Percentiles rank a stretch among this genome's conserved stretches.
Conservation (phyloP, 1,140 invertebrate genomes). For the Dryas iulia region DNA sequence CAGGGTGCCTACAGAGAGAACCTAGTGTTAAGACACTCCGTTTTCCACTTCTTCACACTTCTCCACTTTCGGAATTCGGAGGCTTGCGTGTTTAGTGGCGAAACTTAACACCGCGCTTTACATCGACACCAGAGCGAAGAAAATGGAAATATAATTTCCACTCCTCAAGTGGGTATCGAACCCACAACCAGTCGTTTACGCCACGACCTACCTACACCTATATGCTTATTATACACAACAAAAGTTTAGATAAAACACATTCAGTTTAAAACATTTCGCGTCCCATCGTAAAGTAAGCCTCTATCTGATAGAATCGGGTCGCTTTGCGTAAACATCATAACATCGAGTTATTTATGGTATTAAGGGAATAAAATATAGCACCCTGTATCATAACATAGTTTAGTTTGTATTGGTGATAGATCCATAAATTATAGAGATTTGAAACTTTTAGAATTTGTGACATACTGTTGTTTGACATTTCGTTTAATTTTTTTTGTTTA, state of each 20-base stretch:
- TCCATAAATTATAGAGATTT: conserved; percentile 11
- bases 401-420: conserved; percentile 20
- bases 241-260: background rate
- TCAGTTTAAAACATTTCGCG: conserved; percentile 11
- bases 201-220: too few relatives aligned
- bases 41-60: too few relatives aligned
- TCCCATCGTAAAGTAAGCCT: conserved; percentile 26
- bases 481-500: background rate
- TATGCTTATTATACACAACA: too few relatives aligned
- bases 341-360: conserved; percentile 39
- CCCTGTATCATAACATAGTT: conserved; percentile 28
- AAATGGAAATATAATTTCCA: too few relatives aligned
- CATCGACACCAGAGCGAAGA: too few relatives aligned
- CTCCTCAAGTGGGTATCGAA: too few relatives aligned
- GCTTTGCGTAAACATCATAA: conserved; percentile 46
- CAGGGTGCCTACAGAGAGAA: too few relatives aligned
- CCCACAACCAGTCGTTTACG: too few relatives aligned
- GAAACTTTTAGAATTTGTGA: conserved; percentile 4
- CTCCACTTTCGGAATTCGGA: too few relatives aligned
- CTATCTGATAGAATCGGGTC: conserved; percentile 37
- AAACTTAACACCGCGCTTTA: too few relatives aligned
- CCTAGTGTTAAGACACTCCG: too few relatives aligned
- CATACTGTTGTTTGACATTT: conserved; percentile 5
- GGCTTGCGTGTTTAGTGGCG: too few relatives aligned
- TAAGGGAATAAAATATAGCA: conserved; percentile 39